Evolutionary conservation across 2,888 invertebrate genomes (phyloP), one percentile per base, ranked within the genome.

Genomic region (Andrena bucephala): DNA sequence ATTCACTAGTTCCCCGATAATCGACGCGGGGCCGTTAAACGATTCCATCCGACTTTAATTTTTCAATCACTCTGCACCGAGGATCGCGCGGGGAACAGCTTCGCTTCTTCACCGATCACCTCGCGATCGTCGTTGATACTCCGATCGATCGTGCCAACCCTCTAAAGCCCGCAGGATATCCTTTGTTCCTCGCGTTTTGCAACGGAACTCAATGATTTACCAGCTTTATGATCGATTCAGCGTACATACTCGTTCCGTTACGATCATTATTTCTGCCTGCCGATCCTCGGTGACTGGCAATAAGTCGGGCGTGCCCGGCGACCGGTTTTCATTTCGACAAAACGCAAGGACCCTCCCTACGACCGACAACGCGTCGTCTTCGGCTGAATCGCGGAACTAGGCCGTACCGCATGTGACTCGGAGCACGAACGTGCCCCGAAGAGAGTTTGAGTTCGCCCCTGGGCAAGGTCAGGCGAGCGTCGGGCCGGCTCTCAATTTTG

Each of bases 401-500:
- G 80, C 65, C 81, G 73, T 69, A 78, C 57, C 36, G 36, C 79
- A 82, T 81, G 85, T 0, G 73, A 84, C 82, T 86, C 16, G 57
- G 50, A 65, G 84, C 81, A 87, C 87, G 42, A 87, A 85, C 48
- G 27, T 82, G 24, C 80, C 87, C 87, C 59, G 8, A 67, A 78
- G 72, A 65, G 76, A 83, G 60, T 76, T 88, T 88, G 70, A 86
- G 90, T 93, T 93, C 83, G 81, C 79, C 90, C 92, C 68, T 91
- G 92, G 94, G 93, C 91, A 91, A 92, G 89, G 89, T 90, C 91
- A 91, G 92, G 94, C 94, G 92, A 94, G 94, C 93, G 92, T 92
- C 93, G 93, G 93, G 95, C 94, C 95, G 94, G 96, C 96, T 96
- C 96, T 96, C 97, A 96, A 96, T 93, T 94, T 95, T 95, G 95